A percentile compares a stretch with the other conserved stretches of the same genome.
Conservation (phyloP, 2,113 vertebrate species). For the Andinoacara biseriatus region DNA sequence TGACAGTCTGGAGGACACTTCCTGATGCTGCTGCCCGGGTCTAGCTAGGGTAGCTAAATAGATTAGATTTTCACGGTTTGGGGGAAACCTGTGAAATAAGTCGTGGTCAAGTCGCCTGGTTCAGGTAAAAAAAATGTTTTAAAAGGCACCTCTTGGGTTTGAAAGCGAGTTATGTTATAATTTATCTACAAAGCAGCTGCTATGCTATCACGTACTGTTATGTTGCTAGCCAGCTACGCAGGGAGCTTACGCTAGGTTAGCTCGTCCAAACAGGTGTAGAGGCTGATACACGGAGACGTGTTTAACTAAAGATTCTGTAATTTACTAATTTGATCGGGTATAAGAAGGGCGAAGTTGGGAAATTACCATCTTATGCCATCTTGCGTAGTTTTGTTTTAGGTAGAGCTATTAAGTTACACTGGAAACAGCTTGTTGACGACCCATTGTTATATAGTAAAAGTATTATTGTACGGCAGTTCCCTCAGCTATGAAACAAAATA, state of each 20-base stretch:
- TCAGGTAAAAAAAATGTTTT: conserved; percentile 57
- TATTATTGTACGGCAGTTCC: not conserved
- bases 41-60: conserved; percentile 53
- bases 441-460: not conserved
- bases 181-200: not conserved
- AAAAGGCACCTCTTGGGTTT: not conserved
- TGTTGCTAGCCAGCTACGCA: conserved; percentile 23
- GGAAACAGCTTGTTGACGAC: not conserved
- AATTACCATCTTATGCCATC: rapidly evolving
- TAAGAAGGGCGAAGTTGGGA: too few species aligned
- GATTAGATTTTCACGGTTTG: conserved; percentile 57
- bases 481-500: not conserved
- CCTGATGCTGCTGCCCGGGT: conserved; percentile 70
- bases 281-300: not conserved
- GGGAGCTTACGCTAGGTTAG: conserved; percentile 33
- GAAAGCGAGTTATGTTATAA: not conserved
- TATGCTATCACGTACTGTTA: not conserved
- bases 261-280: conserved; percentile 50
- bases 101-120: conserved; percentile 64
- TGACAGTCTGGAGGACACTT: conserved; percentile 66
- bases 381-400: not conserved
- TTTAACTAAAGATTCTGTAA: not conserved
- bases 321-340: not conserved
- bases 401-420: not conserved
- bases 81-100: conserved; percentile 57